phyloP scores from a whole-genome alignment of 2,797 vertebrate species.

The Menidia menidia region DNA sequence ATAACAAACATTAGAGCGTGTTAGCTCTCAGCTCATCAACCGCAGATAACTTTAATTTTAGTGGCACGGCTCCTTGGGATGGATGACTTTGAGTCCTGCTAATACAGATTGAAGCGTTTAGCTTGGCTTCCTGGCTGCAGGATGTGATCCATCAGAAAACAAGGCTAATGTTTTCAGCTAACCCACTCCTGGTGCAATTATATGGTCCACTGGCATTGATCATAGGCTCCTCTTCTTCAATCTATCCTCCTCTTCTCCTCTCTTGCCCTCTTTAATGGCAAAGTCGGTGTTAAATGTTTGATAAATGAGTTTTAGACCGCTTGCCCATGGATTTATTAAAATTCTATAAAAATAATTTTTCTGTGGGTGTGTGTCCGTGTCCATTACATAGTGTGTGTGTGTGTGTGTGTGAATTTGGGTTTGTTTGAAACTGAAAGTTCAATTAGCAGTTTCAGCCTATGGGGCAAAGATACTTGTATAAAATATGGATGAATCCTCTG shows the following conservation, averaged over 20 bases:
- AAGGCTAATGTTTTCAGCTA: conserved; percentile 95
- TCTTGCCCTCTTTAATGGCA: conserved; percentile 64
- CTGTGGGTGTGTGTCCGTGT: conserved; percentile 15
- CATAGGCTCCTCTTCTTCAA: conserved; percentile 89
- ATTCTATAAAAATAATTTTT: conserved; percentile 91
- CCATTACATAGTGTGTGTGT: conserved; percentile 15
- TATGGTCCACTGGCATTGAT: conserved; percentile 99
- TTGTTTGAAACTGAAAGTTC: conserved; percentile 1
- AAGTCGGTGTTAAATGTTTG: conserved; percentile 74
- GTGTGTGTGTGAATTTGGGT: conserved; percentile 17
- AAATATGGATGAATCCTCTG: neutral
- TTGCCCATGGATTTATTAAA: conserved; percentile 97
- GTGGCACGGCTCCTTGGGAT: conserved; percentile 26
- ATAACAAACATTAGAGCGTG: conserved; percentile 13
- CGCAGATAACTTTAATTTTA: conserved; percentile 45
- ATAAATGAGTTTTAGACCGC: conserved; percentile 71
- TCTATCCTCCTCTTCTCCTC: conserved; percentile 64
- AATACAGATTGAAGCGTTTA: conserved; percentile 72
- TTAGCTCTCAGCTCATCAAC: conserved; percentile 31
- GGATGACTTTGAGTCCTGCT: conserved; percentile 45
- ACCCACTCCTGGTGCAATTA: conserved; percentile 97
- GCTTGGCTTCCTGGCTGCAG: conserved; percentile 78
- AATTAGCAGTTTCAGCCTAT: neutral
- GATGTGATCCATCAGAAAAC: conserved; percentile 94
- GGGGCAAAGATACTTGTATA: neutral